Evolutionary conservation across 2,797 vertebrate genomes (phyloP), one percentile per base, ranked within the genome.

Genomic region (Pseudomugil tenellus): DNA sequence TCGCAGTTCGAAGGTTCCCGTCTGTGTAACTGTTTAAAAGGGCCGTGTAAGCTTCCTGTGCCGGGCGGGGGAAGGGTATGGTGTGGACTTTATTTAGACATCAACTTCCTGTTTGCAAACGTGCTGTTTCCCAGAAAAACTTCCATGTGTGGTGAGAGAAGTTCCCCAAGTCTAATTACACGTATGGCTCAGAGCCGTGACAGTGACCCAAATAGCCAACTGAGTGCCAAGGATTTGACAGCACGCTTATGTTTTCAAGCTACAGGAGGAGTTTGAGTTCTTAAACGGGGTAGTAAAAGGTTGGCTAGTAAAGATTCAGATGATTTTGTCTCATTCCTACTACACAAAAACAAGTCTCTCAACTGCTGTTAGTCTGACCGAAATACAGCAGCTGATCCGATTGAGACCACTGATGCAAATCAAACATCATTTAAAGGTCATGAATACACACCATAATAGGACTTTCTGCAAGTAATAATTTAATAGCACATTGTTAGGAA

Each of bases 101-200:
- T 80, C 87, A 84, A 84, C 91, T 93, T 95, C 90, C 92, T 93
- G 92, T 93, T 94, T 93, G 91, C 86, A 83, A 86, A 80, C 23
- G 74, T 80, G 60, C 77, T 39, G 56, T 84, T 92, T 92, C 88
- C 84, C 85, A 91, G 83, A 91, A 81, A 87, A 81, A 83, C 81
- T 21, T 84, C 81, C 81, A 75, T 85, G 80, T 88, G 89, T 12
- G 52, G 85, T 86, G 81, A 83, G 70, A 65, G 84, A 90, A 82
- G 79, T 91, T 92, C 92, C 88, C 89, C 83, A 84, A 92, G 79
- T 79, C 29, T 93, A 93, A 94, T 94, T 93, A 92, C 87, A 91
- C 54, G 81, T 78, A 57, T 70, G 71, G 82, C 74, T 76, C 65
- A 1, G 46, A 70, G 76, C 86, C 34, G 73, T 83, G 82, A 89